These are phyloP conservation scores for Galaxea fascicularis DNA, from an alignment of 92 coral and sea anemone genomes.

Conservation along the genomic window DNA sequence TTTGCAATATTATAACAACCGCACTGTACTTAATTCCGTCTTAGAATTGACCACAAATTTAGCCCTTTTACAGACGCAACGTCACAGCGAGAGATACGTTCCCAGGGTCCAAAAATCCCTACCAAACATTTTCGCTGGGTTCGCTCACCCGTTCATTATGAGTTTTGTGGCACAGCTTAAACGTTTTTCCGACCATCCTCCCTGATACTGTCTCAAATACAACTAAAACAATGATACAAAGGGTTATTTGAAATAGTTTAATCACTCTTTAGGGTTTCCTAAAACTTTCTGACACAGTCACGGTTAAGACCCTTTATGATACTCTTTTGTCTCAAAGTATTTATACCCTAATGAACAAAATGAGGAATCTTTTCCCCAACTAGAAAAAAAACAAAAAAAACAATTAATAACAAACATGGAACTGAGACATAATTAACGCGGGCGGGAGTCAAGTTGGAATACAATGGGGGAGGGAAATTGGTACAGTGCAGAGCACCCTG, in stretches of 20 bases:
- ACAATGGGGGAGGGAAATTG: background rate
- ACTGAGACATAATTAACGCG: background rate
- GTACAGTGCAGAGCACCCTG: background rate
- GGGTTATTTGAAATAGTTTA: no score
- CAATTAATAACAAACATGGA: no score
- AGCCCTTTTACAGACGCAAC: background rate
- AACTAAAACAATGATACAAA: no score
- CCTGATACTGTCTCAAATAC: no score
- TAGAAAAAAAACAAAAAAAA: background rate
- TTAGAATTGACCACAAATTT: background rate
- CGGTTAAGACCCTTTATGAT: no score
- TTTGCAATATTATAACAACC: constrained; percentile 23
- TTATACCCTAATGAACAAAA: no score
- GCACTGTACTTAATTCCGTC: background rate
- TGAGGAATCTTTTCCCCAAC: no score
- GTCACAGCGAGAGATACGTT: background rate
- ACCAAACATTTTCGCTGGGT: background rate
- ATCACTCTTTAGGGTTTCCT: no score
- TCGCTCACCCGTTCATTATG: background rate
- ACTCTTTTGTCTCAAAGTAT: no score
- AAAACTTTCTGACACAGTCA: no score
- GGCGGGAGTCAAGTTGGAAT: no score
- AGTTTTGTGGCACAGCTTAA: background rate
- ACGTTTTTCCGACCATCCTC: no score
- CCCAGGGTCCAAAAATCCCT: background rate